Conservation (phyloP, 2,888 invertebrate genomes). For the Acrobasis suavella region DNA sequence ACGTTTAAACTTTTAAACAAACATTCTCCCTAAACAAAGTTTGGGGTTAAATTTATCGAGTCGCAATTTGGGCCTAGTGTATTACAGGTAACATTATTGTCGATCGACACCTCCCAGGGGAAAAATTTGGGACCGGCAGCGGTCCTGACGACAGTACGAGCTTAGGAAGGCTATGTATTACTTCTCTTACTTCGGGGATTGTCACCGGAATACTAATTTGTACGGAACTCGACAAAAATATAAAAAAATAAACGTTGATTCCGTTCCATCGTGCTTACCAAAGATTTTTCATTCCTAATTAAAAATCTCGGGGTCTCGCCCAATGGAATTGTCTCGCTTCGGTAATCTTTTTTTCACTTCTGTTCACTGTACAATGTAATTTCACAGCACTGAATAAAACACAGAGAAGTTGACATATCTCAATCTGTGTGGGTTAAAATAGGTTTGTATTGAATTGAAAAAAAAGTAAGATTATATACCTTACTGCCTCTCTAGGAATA, state of each 20-base stretch:
- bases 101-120: slow-evolving; percentile 31
- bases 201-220: slow-evolving; percentile 52
- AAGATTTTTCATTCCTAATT: slow-evolving; percentile 53
- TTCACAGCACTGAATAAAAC: slow-evolving; percentile 1
- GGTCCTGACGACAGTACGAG: slow-evolving; percentile 37
- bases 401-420: neutral
- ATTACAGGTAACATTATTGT: slow-evolving; percentile 24
- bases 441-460: neutral
- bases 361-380: slow-evolving; percentile 17
- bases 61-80: slow-evolving; percentile 17
- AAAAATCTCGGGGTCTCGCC: slow-evolving; percentile 45
- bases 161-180: slow-evolving; percentile 44
- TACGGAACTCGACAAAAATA: slow-evolving; percentile 45
- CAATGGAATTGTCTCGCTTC: slow-evolving; percentile 38
- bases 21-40: slow-evolving; percentile 2
- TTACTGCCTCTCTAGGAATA: too few species aligned
- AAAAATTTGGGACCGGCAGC: slow-evolving; percentile 36
- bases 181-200: slow-evolving; percentile 39
- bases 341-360: slow-evolving; percentile 29
- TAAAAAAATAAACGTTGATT: slow-evolving; percentile 41
- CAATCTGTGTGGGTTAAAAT: neutral
- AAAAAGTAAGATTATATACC: neutral
- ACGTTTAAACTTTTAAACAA: slow-evolving; percentile 1
- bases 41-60: slow-evolving; percentile 21
- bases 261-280: slow-evolving; percentile 40